These are phyloP conservation scores for Adelosebastes latens DNA, from an alignment of 2,797 vertebrate species.

Conservation along the genomic window DNA sequence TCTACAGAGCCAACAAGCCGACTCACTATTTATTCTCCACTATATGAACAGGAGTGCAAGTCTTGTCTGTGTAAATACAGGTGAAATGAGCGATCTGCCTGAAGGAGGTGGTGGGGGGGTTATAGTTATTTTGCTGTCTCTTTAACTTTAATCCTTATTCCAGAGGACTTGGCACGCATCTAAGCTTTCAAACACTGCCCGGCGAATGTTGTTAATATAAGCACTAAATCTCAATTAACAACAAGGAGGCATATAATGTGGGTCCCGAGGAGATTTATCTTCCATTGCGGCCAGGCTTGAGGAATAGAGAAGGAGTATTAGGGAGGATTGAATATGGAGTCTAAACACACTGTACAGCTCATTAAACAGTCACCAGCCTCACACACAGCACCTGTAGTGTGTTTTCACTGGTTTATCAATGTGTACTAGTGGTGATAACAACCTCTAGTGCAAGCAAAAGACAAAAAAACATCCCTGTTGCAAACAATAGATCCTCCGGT, in stretches of 20 bases:
- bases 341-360: conserved; percentile 38
- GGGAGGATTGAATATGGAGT: conserved; percentile 30
- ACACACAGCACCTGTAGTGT: conserved; percentile 1
- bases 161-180: conserved; percentile 42
- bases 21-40: conserved; percentile 39
- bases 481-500: not conserved
- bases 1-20: conserved; percentile 14
- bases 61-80: conserved; percentile 57
- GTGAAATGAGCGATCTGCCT: conserved; percentile 45
- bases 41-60: conserved; percentile 12
- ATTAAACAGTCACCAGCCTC: conserved; percentile 30
- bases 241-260: conserved; percentile 36
- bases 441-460: not conserved
- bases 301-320: conserved; percentile 32
- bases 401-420: conserved; percentile 10
- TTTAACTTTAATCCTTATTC: conserved; percentile 47
- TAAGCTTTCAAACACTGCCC: conserved; percentile 39
- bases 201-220: conserved; percentile 45
- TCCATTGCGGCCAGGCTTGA: not conserved
- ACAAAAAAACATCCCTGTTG: not conserved
- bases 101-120: conserved; percentile 4
- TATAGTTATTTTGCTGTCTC: conserved; percentile 49
- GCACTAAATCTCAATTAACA: conserved; percentile 65
- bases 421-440: not conserved
- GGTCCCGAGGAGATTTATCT: conserved; percentile 42